Evolutionary conservation across 2,888 invertebrate species (phyloP).

Genomic region (Arrhopalites spinosus): DNA sequence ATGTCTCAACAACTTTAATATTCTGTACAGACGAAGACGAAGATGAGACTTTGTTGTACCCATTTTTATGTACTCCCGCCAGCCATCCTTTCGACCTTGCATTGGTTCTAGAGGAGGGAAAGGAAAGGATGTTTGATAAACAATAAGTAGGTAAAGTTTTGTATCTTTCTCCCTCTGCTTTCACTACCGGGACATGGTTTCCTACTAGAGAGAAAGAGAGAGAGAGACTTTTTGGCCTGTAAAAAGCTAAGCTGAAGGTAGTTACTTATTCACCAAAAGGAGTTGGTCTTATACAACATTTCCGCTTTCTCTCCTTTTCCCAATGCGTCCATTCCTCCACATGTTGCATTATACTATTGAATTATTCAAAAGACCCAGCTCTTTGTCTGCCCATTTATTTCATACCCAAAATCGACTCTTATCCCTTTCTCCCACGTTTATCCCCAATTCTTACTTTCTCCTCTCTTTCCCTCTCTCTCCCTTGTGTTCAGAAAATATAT

Average conservation of each 20-base stretch:
- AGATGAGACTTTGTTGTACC: too few relatives aligned
- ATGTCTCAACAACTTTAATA: too few relatives aligned
- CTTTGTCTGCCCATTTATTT: slow-evolving; percentile 36
- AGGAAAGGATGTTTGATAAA: background rate
- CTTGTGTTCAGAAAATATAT: background rate
- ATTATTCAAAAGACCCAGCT: slow-evolving; percentile 34
- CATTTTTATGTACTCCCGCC: too few relatives aligned
- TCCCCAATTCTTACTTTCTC: background rate
- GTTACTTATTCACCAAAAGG: slow-evolving; percentile 31
- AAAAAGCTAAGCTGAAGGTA: background rate
- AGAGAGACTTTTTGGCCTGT: background rate
- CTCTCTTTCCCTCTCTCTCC: slow-evolving; percentile 7
- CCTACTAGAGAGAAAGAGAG: background rate
- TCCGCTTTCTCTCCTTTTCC: too few relatives aligned
- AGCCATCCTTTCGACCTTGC: too few relatives aligned
- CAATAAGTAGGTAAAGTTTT: background rate
- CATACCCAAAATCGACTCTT: slow-evolving; percentile 31
- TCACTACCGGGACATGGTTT: background rate
- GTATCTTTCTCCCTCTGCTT: background rate
- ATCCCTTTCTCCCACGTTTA: background rate
- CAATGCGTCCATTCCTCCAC: slow-evolving; percentile 34
- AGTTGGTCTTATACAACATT: slow-evolving; percentile 32
- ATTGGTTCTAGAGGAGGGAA: too few relatives aligned
- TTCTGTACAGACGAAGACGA: too few relatives aligned
- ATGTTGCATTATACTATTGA: slow-evolving; percentile 33